Conservation (phyloP, 2,888 invertebrate genomes). For the Oxystoma pomonae region DNA sequence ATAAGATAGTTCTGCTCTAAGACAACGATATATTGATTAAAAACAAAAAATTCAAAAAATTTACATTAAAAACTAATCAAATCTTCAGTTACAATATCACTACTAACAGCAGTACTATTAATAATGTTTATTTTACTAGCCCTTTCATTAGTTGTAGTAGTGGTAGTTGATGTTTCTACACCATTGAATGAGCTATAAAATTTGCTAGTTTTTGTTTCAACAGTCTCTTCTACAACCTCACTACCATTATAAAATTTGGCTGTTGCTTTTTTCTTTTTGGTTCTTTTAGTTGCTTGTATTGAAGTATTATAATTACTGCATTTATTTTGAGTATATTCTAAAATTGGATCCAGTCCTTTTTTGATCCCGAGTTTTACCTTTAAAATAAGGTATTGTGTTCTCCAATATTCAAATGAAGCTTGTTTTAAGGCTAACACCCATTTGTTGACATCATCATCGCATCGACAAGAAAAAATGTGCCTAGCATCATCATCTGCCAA, state of each 20-base stretch:
- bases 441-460: conserved; percentile 64
- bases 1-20: too few species aligned
- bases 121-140: not conserved
- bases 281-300: conserved; percentile 30
- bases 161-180: not conserved
- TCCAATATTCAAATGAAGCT: conserved; percentile 69
- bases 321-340: conserved; percentile 41
- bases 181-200: conserved; percentile 23
- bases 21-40: too few species aligned
- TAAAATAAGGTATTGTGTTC: conserved; percentile 59
- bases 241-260: conserved; percentile 43
- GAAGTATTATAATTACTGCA: conserved; percentile 20
- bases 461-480: conserved; percentile 66
- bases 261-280: conserved; percentile 35
- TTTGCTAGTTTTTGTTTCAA: conserved; percentile 28
- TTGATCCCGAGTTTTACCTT: conserved; percentile 64
- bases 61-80: not conserved
- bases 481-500: conserved; percentile 49
- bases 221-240: conserved; percentile 19
- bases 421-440: conserved; percentile 66
- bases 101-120: not conserved
- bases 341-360: conserved; percentile 58
- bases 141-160: not conserved
- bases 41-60: too few species aligned
- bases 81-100: not conserved